Percentiles rank a stretch among this genome's conserved stretches.
phyloP scores from a whole-genome alignment of 2,797 vertebrate species.

The Spondyliosoma cantharus region DNA sequence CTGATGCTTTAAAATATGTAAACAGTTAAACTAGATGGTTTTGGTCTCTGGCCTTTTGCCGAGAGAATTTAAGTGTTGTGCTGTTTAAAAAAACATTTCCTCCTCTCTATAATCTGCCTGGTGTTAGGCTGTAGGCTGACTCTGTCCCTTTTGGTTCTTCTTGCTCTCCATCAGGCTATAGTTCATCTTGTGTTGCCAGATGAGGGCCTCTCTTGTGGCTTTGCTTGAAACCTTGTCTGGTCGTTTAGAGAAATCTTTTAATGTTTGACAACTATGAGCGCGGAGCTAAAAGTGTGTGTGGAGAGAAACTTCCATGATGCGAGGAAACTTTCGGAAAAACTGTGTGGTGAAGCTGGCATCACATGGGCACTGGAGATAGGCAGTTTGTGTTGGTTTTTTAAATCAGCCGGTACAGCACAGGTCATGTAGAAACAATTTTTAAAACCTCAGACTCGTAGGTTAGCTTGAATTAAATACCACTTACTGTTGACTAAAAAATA shows the following conservation, averaged over 20 bases:
- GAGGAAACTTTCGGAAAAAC: conserved; percentile 19
- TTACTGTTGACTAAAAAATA: conserved; percentile 35
- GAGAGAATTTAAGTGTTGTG: conserved; percentile 5
- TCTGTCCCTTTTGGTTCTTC: conserved; percentile 51
- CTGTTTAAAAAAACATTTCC: conserved; percentile 17
- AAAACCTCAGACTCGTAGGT: not conserved
- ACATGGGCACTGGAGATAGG: not conserved
- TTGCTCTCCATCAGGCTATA: conserved; percentile 55
- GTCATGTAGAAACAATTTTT: not conserved
- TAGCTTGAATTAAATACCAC: not conserved
- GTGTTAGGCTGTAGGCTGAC: conserved; percentile 36
- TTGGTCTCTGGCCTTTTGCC: conserved; percentile 8
- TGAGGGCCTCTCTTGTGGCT: conserved; percentile 64
- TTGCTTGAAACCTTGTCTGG: conserved; percentile 55
- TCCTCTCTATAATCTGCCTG: conserved; percentile 37
- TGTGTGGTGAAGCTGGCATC: conserved; percentile 26
- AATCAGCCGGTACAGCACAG: not conserved
- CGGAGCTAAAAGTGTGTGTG: conserved; percentile 50
- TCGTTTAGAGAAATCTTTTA: conserved; percentile 61
- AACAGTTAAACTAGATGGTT: not conserved
- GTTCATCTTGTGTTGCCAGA: conserved; percentile 57
- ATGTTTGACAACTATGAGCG: conserved; percentile 62
- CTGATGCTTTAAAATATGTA: conserved; percentile 1
- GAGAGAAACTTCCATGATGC: conserved; percentile 62
- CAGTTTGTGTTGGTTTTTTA: conserved; percentile 14